Base-by-base conservation (phyloP, 2,888 invertebrate genomes). In the Plagiodera versicolora region DNA sequence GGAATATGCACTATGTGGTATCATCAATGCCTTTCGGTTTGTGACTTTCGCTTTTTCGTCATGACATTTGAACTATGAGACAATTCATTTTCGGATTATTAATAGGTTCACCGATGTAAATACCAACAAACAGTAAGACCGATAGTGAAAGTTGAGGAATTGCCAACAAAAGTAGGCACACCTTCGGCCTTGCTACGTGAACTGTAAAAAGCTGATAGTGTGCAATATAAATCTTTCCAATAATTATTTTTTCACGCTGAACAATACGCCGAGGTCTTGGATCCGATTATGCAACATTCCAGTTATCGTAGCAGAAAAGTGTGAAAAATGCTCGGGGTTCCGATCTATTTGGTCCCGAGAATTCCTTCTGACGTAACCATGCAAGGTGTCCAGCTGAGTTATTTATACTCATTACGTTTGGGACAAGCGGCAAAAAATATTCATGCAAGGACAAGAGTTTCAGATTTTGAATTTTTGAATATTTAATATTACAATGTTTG, bases 81-180 rank as follows among this genome's bases (percentile, higher is more conserved):
- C 39, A 39, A 39, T 39, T 39, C 39, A 39, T 39, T 39, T 39
- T 39, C 39, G 39, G 14, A 39, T 39, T 39, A 39, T 39, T 39
- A 14, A 39, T 39, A 39, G 39, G 39, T 39, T 14, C 39, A 14
- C 39, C 39, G 39, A 14, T 10, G 32, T 32, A 10, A 39, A 39
- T 39, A 39, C 39, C 39, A 10, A 32, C 6, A 9, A 32, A 11
- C 14, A 39, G n/a, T 39, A 39, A 39, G 39, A 39, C 39, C n/a
- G 14, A 39, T 39, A 39, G 39, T 39, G 39, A 39, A 39, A 39
- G 39, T 39, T n/a, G 39, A 14, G 39, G 39, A 39, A 39, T 39
- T 39, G 39, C 39, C 14, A 14, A 39, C 39, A 39, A 39, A 39
- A 39, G 39, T 39, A 14, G 39, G 14, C 39, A 39, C 39, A 39